Evolutionary conservation across 2,888 invertebrate species (phyloP), one percentile per base, ranked within the genome.

Genomic region (Nudaria mundana): DNA sequence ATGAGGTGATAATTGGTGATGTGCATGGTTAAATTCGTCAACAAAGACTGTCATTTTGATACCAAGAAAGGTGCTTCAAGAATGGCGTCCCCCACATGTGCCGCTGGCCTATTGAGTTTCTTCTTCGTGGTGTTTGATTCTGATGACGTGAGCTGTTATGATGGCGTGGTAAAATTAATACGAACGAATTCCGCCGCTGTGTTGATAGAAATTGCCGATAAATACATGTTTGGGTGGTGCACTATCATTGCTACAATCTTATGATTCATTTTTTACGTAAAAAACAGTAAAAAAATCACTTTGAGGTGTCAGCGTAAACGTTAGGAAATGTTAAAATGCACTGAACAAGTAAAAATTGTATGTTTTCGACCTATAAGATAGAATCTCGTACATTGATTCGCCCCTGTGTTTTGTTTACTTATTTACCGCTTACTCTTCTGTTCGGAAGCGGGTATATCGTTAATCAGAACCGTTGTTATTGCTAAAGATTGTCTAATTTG

Each of bases 31-130:
- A 82, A n/a, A 77, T 80, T 81, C 71, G 61, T 72, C 79, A 81
- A 82, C 80, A 83, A 84, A 81, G 85, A 79, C 81, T 91, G 91
- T 91, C 91, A 91, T 86, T 90, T 90, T 87, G 89, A 87, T 88
- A 89, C 88, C 90, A 83, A 90, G 90, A 90, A 90, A 87, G 91
- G 90, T 91, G 90, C 89, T 90, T 90, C 90, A 90, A 90, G 92
- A 92, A 93, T 93, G 93, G 93, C 93, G 92, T 92, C 92, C 90
- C 89, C 92, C 92, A 92, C 92, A 92, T 92, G 92, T 91, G 90
- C 87, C 83, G 88, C 76, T 76, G 70, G 66, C 79, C 72, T 76
- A 75, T 78, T 75, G 72, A 74, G 77, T 83, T 81, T 82, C 80
- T 71, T 68, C 70, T 77, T 66, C 74, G 68, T 67, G 62, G 72